Base-by-base conservation (phyloP, 2,113 vertebrate species). In the Camarhynchus parvulus region DNA sequence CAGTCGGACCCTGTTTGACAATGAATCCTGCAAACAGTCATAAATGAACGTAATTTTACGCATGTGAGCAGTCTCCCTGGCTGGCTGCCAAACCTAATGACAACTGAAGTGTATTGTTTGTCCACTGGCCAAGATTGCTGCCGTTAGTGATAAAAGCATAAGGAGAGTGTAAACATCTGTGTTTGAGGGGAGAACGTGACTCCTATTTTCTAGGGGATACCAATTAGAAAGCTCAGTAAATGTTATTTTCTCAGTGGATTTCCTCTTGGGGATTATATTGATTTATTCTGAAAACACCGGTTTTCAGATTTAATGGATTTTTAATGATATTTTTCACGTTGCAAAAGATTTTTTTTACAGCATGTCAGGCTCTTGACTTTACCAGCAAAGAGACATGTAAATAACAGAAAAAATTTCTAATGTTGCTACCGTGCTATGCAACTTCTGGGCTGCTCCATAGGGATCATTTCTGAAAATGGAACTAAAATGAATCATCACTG, bases 71-170 rank as follows among this genome's bases (percentile, higher is more conserved):
- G 61, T 52, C 73, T 81, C 28, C 35, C 37, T 92, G 95, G 90
- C 76, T 33, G 11, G 22, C 46, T 88, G 87, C 92, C 82, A 90
- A 14, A 49, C 73, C 49, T 64, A 92, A 92, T 96, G 92, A 92
- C 86, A 91, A 28, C 89, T 15, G 76, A 93, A 95, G 88, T 89
- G 87, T 81, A 25, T 75, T 92, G 90, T 96, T 96, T 96, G 93
- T 96, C 93, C 82, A 85, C 31, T 20, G 13, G 94, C 92, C 94
- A 96, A 91, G 87, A 94, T 94, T 96, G 79, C 90, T 95, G 93
- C 88, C 4, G 52, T 94, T 96, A 64, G 80, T 93, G 94, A 96
- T 96, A 96, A 95, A 95, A 94, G 86, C 79, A 0, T 61, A 52
- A 74, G 44, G 69, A 64, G 85, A 95, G 67, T 68, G 90, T 95